Evolutionary conservation across 2,888 invertebrate species (phyloP), one percentile per base, ranked within the genome.

Genomic region (Limnephilus lunatus): DNA sequence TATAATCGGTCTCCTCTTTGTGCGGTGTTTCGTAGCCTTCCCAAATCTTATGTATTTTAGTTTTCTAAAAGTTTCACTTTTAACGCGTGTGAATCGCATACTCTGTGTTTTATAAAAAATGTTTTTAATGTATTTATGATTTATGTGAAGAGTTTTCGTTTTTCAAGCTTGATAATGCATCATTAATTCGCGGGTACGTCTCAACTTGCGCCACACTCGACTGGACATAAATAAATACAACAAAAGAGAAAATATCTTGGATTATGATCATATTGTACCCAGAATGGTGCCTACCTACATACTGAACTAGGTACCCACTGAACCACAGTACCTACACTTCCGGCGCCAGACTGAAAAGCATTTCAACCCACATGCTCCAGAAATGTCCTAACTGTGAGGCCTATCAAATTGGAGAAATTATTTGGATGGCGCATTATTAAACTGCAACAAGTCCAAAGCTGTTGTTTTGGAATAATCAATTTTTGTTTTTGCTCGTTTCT

Each of bases 321-420:
- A 25, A 19, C 68, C 25, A 68, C 68, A 19, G 68, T 83, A 83
- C 35, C 19, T 19, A 39, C 14, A 83, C 83, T 83, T 83, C 83
- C 35, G 83, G 83, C 83, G 83, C 83, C 83, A 83, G 83, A 35
- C 83, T 83, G 35, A 32, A 83, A 39, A 83, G 83, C 83, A 32
- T 83, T 39, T 35, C 83, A 83, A 35, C 83, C 83, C 83, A 83
- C 83, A 35, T 39, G 32, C n/a, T 1, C n/a, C 68, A n/a, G 9
- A 7, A n/a, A 68, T 25, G 25, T n/a, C 25, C 68, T 1, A 68
- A 68, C 25, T 68, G 68, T 68, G 19, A 7, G 14, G 15, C 12
- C 44, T 44, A 44, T 44, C 11, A 44, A 44, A 44, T 44, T 44
- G 11, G 0, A 44, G 44, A 44, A 44, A 44, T 44, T 44, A 44